These are phyloP conservation scores for Oryzias curvinotus DNA, from an alignment of 2,113 vertebrate species.

Conservation along the genomic window DNA sequence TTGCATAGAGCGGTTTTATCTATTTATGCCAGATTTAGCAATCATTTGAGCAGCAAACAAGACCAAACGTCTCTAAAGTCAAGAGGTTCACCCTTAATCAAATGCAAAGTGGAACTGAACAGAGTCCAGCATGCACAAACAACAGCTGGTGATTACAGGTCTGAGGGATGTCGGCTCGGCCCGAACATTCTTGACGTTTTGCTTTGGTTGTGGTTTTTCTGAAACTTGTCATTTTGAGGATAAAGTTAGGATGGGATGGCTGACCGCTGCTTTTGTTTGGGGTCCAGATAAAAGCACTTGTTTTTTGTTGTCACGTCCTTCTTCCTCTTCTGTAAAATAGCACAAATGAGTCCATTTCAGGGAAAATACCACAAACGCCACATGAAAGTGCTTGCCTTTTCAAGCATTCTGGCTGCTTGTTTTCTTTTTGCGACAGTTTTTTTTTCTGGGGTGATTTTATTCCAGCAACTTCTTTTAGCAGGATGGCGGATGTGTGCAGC, in stretches of 20 bases:
- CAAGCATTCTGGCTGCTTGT: slow-evolving; percentile 11
- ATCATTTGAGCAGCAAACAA: too few relatives aligned
- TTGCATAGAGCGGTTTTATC: too few relatives aligned
- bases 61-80: not conserved
- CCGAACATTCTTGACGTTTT: slow-evolving; percentile 54
- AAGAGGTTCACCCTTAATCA: not conserved
- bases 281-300: slow-evolving; percentile 42
- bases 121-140: slow-evolving; percentile 33
- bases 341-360: slow-evolving; percentile 1
- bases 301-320: slow-evolving; percentile 43
- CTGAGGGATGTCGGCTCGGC: slow-evolving; percentile 34
- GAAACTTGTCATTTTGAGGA: slow-evolving; percentile 41
- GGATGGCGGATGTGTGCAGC: slow-evolving; percentile 7
- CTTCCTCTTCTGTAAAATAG: not conserved
- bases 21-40: too few relatives aligned
- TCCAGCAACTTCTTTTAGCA: not conserved
- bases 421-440: not conserved
- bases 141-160: slow-evolving; percentile 50
- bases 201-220: slow-evolving; percentile 47
- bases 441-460: too few relatives aligned
- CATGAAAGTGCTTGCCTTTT: slow-evolving; percentile 29
- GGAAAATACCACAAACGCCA: slow-evolving; percentile 20
- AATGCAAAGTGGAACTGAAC: slow-evolving; percentile 4
- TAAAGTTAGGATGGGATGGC: slow-evolving; percentile 49
- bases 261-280: slow-evolving; percentile 46